phyloP scores from a whole-genome alignment of 2,113 vertebrate genomes.

The rat (Rattus norvegicus) region DNA sequence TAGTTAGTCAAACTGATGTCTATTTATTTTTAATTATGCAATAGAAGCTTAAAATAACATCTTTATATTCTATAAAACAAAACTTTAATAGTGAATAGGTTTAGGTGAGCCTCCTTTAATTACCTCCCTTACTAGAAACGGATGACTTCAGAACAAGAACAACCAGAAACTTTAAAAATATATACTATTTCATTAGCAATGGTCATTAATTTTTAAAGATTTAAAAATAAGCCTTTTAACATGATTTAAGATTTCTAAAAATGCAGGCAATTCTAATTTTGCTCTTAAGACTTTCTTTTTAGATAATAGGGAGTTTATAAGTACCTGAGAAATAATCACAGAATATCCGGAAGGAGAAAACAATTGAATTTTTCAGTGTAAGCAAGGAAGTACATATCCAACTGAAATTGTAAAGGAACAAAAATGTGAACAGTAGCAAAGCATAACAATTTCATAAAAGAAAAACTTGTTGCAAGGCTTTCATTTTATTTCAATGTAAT shows the following conservation, averaged over 20 bases:
- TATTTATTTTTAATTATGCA: conserved; percentile 5
- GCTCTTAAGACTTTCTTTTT: conserved; percentile 41
- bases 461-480: background rate
- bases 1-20: background rate
- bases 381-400: background rate
- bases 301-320: too few species aligned
- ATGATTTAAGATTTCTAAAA: conserved; percentile 39
- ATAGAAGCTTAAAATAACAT: conserved; percentile 48
- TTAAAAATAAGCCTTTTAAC: conserved; percentile 50
- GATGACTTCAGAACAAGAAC: conserved; percentile 33
- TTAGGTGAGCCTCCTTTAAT: background rate
- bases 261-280: conserved; percentile 58
- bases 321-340: conserved; percentile 65
- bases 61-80: background rate
- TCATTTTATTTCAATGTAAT: background rate
- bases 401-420: background rate
- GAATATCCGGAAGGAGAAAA: conserved; percentile 51
- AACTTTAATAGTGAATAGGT: background rate
- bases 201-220: conserved; percentile 47
- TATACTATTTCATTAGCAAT: background rate
- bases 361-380: background rate
- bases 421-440: background rate
- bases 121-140: conserved; percentile 32
- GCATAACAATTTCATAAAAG: background rate
- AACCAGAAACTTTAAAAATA: background rate